phyloP scores from a whole-genome alignment of 1,140 invertebrate species.

The Leptoteleia sp. region DNA sequence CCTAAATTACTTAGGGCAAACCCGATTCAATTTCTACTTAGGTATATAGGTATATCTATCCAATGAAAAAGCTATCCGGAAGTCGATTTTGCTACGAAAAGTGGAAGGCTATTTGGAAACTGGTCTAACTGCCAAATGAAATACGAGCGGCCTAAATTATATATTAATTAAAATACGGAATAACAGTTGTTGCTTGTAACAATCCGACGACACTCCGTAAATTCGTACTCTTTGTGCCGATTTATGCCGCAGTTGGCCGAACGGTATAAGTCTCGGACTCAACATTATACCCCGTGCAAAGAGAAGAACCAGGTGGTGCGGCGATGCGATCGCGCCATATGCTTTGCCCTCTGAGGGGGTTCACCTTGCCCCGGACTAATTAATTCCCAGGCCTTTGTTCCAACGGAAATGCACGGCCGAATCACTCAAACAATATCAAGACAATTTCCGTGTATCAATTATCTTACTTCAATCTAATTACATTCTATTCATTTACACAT shows the following conservation, averaged over 20 bases:
- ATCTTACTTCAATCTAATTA: conserved; percentile 29
- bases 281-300: conserved; percentile 61
- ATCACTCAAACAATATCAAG: conserved; percentile 54
- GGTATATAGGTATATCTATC: too few species aligned
- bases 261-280: conserved; percentile 57
- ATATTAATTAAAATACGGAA: conserved; percentile 4
- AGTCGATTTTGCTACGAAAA: too few species aligned
- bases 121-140: too few species aligned
- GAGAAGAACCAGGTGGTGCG: conserved; percentile 76
- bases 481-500: conserved; percentile 8
- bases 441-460: conserved; percentile 39
- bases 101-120: too few species aligned
- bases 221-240: conserved; percentile 36
- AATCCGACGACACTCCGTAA: conserved; percentile 31
- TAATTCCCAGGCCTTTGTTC: conserved; percentile 80
- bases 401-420: conserved; percentile 70
- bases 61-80: too few species aligned
- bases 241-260: conserved; percentile 56
- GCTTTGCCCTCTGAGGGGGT: conserved; percentile 76
- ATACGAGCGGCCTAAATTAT: too few species aligned
- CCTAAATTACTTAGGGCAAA: too few species aligned
- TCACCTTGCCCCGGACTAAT: conserved; percentile 74
- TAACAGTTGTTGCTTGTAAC: conserved; percentile 20
- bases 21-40: too few species aligned
- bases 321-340: conserved; percentile 80